Evolutionary conservation across 2,888 invertebrate genomes (phyloP), one percentile per base, ranked within the genome.

Genomic region (Trichogramma evanescens): DNA sequence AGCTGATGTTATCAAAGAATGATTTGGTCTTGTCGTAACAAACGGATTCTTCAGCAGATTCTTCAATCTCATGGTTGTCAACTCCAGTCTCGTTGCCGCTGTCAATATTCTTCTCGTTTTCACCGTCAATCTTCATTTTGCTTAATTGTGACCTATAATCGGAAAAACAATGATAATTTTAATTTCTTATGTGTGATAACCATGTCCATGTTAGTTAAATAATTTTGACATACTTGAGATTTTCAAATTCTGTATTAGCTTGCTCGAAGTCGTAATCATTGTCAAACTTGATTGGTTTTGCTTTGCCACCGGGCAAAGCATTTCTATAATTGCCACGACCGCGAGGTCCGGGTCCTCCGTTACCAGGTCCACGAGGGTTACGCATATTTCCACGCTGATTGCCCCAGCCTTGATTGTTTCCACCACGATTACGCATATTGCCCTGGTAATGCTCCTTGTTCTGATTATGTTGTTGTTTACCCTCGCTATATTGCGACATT

Each of bases 1-100:
- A 99, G 69, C 96, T 97, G 74, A 99, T 99, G 79, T 92, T 95
- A 80, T 99, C 99, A 79, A 99, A 99, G 86, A 99, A 99, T 66
- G 97, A 97, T 81, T 95, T 95, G 70, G 87, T 85, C 82, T 96
- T 97, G 80, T 98, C 95, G 76, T 99, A 99, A 74, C 85, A 92
- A 63, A 85, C 85, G 67, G 85, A 83, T 68, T 85, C 84, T 9
- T 82, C 80, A 26, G 79, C 78, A 66, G 90, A 90, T 66, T 90
- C 90, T 64, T 90, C 89, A 7, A 85, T 84, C 73, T 91, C 92
- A 9, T 87, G 85, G 72, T 91, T 91, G 3, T 90, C 91, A 42
- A 89, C 89, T 41, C 90, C 90, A 9, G 92, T 93, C 76, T 93
- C 93, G 74, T 93, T 93, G 56, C 92, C 93, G 42, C 91, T 91